Evolutionary conservation across 1,140 invertebrate species (phyloP).

Genomic region (Trachymyrmex cornetzi): DNA sequence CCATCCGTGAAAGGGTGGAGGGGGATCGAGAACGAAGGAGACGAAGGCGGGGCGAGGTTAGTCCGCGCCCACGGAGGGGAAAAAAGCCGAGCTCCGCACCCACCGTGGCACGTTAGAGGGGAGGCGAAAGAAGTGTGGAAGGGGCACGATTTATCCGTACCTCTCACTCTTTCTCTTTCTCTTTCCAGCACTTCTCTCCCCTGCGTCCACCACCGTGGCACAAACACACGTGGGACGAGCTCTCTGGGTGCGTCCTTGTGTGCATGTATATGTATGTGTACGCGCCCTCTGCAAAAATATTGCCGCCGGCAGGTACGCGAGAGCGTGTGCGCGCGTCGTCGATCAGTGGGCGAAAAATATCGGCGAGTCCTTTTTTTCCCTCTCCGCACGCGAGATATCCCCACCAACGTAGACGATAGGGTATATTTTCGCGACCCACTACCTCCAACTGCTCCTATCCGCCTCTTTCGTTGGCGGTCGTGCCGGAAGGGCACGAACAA

Average conservation of each 20-base stretch:
- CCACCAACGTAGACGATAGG: constrained; percentile 45
- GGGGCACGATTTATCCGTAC: constrained; percentile 79
- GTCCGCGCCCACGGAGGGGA: constrained; percentile 87
- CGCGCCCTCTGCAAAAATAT: constrained; percentile 22
- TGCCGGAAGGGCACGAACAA: constrained; percentile 67
- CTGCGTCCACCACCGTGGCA: constrained; percentile 22
- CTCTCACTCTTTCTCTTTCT: constrained; percentile 30
- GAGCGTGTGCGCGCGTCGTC: constrained; percentile 45
- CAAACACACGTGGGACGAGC: constrained; percentile 62
- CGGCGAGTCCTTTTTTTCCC: constrained; percentile 66
- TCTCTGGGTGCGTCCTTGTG: not conserved
- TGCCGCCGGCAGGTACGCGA: constrained; percentile 37
- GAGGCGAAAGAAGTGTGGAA: constrained; percentile 80
- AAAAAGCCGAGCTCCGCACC: constrained; percentile 85
- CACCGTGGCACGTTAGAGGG: constrained; percentile 73
- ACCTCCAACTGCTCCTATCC: constrained; percentile 76
- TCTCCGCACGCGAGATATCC: constrained; percentile 47
- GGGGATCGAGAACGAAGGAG: constrained; percentile 76
- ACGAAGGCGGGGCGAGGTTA: constrained; percentile 85
- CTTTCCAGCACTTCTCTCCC: not conserved
- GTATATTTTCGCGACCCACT: constrained; percentile 50
- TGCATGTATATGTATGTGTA: not conserved
- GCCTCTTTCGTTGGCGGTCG: constrained; percentile 72
- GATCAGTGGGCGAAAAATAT: constrained; percentile 74
- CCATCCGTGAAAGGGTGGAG: constrained; percentile 4